Conservation (phyloP, 2,797 vertebrate species). For the Phylloscopus collybita region DNA sequence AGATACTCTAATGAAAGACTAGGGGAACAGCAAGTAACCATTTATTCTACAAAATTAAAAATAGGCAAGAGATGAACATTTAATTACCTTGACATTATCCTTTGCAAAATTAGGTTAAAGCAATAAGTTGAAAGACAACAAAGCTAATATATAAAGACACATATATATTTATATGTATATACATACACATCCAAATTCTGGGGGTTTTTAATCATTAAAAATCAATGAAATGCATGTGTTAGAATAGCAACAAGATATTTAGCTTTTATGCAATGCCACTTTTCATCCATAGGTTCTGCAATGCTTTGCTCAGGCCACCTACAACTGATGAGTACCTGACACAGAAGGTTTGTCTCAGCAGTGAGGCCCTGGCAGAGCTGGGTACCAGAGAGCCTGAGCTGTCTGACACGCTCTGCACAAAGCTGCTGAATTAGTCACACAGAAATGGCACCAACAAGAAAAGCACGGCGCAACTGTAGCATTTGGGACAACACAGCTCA, state of each 20-base stretch:
- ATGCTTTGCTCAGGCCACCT: background rate
- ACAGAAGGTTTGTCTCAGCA: background rate
- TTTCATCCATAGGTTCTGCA: background rate
- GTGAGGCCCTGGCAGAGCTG: background rate
- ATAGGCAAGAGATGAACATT: slow-evolving; percentile 34
- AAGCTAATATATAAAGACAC: background rate
- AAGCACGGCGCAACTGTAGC: background rate
- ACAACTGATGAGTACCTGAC: background rate
- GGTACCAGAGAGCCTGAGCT: background rate
- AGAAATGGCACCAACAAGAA: background rate
- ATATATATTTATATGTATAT: background rate
- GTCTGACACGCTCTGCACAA: background rate
- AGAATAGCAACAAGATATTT: background rate
- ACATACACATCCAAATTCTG: background rate
- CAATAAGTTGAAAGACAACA: slow-evolving; percentile 1
- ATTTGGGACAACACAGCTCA: background rate
- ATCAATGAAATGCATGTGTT: background rate
- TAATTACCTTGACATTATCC: slow-evolving; percentile 45
- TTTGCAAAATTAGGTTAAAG: slow-evolving; percentile 24
- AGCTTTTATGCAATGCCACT: background rate
- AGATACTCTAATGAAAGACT: slow-evolving; percentile 3
- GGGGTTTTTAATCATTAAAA: background rate
- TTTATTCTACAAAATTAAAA: slow-evolving; percentile 46
- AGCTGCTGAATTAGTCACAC: background rate
- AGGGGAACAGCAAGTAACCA: slow-evolving; percentile 22